phyloP scores from a whole-genome alignment of 1,140 invertebrate species.

The Odontomachus brunneus region DNA sequence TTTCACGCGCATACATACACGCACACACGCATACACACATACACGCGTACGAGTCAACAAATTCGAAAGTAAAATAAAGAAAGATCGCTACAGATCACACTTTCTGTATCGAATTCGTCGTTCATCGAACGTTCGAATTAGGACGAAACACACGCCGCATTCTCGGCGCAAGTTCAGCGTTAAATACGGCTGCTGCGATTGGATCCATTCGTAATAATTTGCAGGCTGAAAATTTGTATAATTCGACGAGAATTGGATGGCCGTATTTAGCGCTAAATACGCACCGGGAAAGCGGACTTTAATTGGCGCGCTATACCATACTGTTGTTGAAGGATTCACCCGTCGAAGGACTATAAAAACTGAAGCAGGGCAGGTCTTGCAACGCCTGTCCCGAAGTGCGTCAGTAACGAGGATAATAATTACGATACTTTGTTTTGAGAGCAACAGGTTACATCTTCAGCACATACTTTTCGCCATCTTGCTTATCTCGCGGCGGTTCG shows the following conservation, averaged over 20 bases:
- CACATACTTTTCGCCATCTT: conserved; percentile 54
- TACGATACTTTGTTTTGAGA: conserved; percentile 49
- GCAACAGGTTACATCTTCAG: conserved; percentile 59
- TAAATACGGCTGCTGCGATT: not conserved
- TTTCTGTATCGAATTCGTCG: conserved; percentile 32
- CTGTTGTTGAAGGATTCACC: conserved; percentile 61
- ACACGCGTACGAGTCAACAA: conserved; percentile 54
- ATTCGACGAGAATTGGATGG: not conserved
- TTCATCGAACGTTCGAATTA: conserved; percentile 45
- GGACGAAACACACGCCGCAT: conserved; percentile 27
- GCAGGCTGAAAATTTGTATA: not conserved
- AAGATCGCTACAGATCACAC: conserved; percentile 44
- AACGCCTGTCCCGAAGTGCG: not conserved
- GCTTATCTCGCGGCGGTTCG: conserved; percentile 32
- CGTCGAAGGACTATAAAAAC: conserved; percentile 48
- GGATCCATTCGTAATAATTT: not conserved
- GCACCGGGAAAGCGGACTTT: conserved; percentile 1
- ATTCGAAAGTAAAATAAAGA: conserved; percentile 27
- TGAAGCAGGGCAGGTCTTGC: conserved; percentile 10
- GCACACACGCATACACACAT: conserved; percentile 11
- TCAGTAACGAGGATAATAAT: conserved; percentile 25
- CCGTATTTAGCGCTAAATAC: not conserved
- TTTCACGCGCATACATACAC: not conserved
- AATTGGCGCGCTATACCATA: conserved; percentile 56
- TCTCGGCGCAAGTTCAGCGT: conserved; percentile 1